These are phyloP conservation scores for Coturnix japonica DNA, from an alignment of 2,113 vertebrate species.

Conservation along the genomic window DNA sequence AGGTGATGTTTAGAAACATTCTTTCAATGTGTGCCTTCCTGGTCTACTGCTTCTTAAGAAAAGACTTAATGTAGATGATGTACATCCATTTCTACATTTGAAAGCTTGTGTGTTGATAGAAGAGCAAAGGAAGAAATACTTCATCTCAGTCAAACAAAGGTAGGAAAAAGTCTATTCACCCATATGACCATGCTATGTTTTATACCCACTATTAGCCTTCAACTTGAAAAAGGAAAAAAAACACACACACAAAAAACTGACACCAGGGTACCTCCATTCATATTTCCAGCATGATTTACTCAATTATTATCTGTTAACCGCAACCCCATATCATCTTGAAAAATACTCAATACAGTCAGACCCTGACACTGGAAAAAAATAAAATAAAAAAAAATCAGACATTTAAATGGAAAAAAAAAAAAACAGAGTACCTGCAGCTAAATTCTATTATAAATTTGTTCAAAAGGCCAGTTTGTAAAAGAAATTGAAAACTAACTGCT, in stretches of 20 bases:
- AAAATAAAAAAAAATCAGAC: not conserved
- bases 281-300: not conserved
- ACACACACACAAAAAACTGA: not conserved
- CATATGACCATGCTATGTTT: not conserved
- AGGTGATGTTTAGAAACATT: not conserved
- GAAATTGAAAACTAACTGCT: constrained; percentile 29
- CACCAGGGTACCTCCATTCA: not conserved
- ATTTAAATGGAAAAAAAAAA: constrained; percentile 31
- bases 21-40: not conserved
- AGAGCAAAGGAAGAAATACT: not conserved
- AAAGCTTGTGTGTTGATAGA: not conserved
- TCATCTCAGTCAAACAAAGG: not conserved
- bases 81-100: not conserved
- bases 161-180: not conserved
- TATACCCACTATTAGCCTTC: not conserved
- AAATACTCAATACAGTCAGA: not conserved
- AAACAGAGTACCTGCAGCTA: not conserved
- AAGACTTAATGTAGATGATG: not conserved
- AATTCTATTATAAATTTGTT: constrained; percentile 27
- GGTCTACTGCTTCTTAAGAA: not conserved
- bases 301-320: not conserved
- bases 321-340: not conserved
- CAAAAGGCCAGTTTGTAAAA: not conserved
- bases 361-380: not conserved
- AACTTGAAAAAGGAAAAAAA: too few relatives aligned